Conservation (phyloP, 2,888 invertebrate genomes). For the Archips crataeganus region DNA sequence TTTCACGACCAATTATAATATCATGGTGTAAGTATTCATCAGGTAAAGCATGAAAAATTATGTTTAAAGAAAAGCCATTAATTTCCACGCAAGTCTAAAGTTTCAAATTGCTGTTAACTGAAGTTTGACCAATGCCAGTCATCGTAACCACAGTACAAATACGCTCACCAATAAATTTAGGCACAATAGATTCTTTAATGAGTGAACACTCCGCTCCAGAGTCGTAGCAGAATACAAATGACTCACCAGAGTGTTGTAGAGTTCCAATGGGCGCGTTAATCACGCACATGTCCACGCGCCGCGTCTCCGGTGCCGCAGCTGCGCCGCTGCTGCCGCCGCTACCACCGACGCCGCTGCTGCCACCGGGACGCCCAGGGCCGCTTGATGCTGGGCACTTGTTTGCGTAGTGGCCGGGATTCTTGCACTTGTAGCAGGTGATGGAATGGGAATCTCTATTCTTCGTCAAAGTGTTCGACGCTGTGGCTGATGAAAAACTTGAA, state of each 20-base stretch:
- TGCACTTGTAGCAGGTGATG: too few species aligned
- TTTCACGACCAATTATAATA: slow-evolving; percentile 12
- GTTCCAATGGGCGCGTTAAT: slow-evolving; percentile 21
- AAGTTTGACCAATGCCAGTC: slow-evolving; percentile 20
- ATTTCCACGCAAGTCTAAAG: slow-evolving; percentile 9
- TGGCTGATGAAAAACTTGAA: too few species aligned
- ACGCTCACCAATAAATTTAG: slow-evolving; percentile 25
- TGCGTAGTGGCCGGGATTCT: too few species aligned
- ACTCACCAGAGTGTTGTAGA: slow-evolving; percentile 30
- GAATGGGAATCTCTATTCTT: too few species aligned
- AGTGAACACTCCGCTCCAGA: slow-evolving; percentile 42
- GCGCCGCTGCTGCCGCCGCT: slow-evolving; percentile 9
- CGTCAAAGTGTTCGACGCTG: too few species aligned
- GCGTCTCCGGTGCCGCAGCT: not conserved
- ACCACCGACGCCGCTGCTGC: too few species aligned
- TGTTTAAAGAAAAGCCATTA: slow-evolving; percentile 3
- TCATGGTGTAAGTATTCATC: not conserved
- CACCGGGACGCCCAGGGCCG: too few species aligned
- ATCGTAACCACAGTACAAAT: slow-evolving; percentile 9
- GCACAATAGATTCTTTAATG: slow-evolving; percentile 24
- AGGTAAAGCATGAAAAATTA: slow-evolving; percentile 12
- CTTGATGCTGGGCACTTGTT: too few species aligned
- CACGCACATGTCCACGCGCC: slow-evolving; percentile 30
- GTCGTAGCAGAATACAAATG: slow-evolving; percentile 35
- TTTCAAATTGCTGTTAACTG: not conserved